phyloP scores from a whole-genome alignment of 2,888 invertebrate species.

The Metalampra italica region DNA sequence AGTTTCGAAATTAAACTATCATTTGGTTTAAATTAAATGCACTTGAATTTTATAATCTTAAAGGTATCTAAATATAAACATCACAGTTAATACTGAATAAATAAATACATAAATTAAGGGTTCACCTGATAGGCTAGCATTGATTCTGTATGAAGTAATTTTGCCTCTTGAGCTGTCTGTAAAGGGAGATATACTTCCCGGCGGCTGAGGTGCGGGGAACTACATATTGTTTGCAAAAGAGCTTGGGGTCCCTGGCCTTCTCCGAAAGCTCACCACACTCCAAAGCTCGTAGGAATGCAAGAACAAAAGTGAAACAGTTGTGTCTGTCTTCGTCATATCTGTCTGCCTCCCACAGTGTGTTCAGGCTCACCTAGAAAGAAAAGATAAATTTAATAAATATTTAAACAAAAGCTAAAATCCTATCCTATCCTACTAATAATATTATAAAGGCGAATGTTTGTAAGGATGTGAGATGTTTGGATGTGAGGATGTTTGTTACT shows the following conservation, averaged over 20 bases:
- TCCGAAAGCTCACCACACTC: slow-evolving; percentile 84
- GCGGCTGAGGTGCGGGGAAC: slow-evolving; percentile 89
- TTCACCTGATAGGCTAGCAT: slow-evolving; percentile 42
- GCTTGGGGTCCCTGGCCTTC: slow-evolving; percentile 82
- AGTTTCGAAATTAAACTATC: slow-evolving; percentile 31
- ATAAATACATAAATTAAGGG: slow-evolving; percentile 46
- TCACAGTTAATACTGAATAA: slow-evolving; percentile 76
- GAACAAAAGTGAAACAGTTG: slow-evolving; percentile 93
- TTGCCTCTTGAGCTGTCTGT: slow-evolving; percentile 82
- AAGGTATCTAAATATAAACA: slow-evolving; percentile 55
- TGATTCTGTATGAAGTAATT: slow-evolving; percentile 69
- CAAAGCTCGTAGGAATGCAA: slow-evolving; percentile 86
- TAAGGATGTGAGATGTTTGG: too few relatives aligned
- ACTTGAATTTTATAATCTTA: slow-evolving; percentile 58
- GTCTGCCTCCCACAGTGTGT: slow-evolving; percentile 81
- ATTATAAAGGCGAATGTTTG: too few relatives aligned
- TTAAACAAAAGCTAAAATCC: too few relatives aligned
- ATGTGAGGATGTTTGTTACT: too few relatives aligned
- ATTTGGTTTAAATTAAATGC: slow-evolving; percentile 74
- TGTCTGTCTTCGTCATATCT: slow-evolving; percentile 86
- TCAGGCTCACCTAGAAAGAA: slow-evolving; percentile 65
- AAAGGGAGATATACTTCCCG: slow-evolving; percentile 90
- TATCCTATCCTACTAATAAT: too few relatives aligned
- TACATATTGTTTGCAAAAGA: slow-evolving; percentile 89
- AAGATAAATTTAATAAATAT: background rate